Percentiles rank a stretch among this genome's conserved stretches.
Evolutionary conservation across 2,888 invertebrate species (phyloP).

Genomic region (Sminthurinus aureus): DNA sequence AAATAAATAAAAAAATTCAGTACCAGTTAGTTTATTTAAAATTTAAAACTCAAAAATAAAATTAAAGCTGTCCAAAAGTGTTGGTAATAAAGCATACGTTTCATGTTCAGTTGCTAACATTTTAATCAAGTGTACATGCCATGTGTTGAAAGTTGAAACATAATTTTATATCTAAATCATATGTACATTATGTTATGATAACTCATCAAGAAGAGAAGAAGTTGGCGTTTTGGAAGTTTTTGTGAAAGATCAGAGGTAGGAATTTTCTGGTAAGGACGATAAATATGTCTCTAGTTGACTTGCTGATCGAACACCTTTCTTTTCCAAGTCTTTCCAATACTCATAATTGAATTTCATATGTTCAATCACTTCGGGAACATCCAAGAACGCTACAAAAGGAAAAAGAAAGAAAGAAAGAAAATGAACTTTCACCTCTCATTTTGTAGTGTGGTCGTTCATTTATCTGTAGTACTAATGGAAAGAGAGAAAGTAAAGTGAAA

Average conservation of each 20-base stretch:
- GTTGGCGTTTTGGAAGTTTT: not conserved
- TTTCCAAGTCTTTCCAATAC: slow-evolving; percentile 81
- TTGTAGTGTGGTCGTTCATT: too few species aligned
- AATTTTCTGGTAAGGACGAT: slow-evolving; percentile 23
- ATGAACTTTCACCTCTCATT: too few species aligned
- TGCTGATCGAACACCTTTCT: slow-evolving; percentile 60
- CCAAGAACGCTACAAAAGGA: slow-evolving; percentile 78
- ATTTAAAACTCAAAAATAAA: too few species aligned
- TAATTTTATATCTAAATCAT: not conserved
- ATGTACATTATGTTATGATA: not conserved
- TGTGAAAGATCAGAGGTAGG: slow-evolving; percentile 28
- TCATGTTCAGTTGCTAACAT: too few species aligned
- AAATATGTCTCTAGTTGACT: slow-evolving; percentile 46
- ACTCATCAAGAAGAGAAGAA: not conserved
- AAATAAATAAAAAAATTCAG: too few species aligned
- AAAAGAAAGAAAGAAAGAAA: not conserved
- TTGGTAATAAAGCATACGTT: too few species aligned
- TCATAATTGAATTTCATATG: slow-evolving; percentile 86
- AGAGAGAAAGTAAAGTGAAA: not conserved
- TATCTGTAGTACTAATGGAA: too few species aligned
- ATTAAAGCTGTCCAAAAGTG: too few species aligned
- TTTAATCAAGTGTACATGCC: too few species aligned
- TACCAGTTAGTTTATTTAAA: too few species aligned
- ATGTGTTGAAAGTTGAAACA: not conserved
- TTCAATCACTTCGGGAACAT: slow-evolving; percentile 87